Evolutionary conservation across 2,797 vertebrate genomes (phyloP).

Genomic region (Anisognathus igniventris): DNA sequence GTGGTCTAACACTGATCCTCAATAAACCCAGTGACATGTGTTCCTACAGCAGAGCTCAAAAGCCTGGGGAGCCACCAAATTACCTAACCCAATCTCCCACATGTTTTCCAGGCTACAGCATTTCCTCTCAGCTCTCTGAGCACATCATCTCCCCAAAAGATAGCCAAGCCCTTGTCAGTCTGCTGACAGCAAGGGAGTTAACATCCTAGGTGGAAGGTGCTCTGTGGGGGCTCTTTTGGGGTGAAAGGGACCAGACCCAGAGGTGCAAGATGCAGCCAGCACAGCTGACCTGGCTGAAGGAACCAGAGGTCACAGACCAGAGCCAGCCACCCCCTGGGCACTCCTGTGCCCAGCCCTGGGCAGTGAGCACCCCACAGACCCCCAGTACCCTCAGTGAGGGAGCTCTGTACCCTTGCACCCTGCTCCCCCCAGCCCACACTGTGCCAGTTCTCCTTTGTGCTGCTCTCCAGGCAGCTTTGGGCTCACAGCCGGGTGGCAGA

Average conservation of each 20-base stretch:
- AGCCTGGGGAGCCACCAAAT: not conserved
- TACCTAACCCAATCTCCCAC: not conserved
- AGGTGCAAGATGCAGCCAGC: not conserved
- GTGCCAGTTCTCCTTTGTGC: not conserved
- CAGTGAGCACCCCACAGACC: accelerated
- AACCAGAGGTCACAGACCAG: not conserved
- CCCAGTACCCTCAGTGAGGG: accelerated
- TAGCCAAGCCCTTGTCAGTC: not conserved
- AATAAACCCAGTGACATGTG: not conserved
- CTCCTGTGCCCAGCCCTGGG: not conserved
- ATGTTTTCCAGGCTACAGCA: not conserved
- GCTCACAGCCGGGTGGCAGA: not conserved
- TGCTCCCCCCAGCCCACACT: accelerated
- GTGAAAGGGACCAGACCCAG: not conserved
- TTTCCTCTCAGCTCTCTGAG: not conserved
- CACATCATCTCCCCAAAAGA: not conserved
- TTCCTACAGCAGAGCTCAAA: not conserved
- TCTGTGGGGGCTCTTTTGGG: not conserved
- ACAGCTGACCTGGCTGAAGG: not conserved
- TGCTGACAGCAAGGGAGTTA: not conserved
- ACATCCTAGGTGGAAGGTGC: not conserved
- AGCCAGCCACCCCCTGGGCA: not conserved
- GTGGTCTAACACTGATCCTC: not conserved
- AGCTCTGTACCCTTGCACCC: accelerated
- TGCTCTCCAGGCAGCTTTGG: not conserved